Evolutionary conservation across 2,113 vertebrate genomes (phyloP).

Genomic region (Alethe castanea): DNA sequence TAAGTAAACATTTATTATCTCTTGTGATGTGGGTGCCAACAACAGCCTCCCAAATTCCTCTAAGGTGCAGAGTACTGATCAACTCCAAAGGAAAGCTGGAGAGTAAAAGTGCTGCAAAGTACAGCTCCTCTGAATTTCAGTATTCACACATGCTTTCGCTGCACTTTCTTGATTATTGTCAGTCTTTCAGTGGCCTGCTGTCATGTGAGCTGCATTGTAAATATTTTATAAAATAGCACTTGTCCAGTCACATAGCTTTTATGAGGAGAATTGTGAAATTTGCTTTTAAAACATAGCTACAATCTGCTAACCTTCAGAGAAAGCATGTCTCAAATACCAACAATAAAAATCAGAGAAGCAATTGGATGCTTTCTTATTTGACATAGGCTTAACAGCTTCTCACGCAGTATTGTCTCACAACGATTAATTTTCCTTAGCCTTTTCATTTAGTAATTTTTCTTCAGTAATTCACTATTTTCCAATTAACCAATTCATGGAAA

Average conservation of each 20-base stretch:
- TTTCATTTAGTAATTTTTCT: not conserved
- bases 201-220: not conserved
- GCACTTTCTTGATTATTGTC: not conserved
- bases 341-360: not conserved
- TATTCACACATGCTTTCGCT: not conserved
- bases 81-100: not conserved
- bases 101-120: not conserved
- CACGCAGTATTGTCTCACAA: not conserved
- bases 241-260: not conserved
- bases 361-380: not conserved
- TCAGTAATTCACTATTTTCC: not conserved
- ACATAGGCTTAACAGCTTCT: not conserved
- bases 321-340: not conserved
- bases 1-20: not conserved
- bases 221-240: slow-evolving; percentile 14
- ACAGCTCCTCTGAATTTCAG: not conserved
- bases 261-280: not conserved
- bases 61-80: not conserved
- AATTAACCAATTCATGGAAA: not conserved
- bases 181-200: not conserved
- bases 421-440: not conserved
- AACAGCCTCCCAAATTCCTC: not conserved
- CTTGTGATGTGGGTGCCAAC: not conserved
- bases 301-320: not conserved
- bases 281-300: not conserved